Percentiles rank a stretch among this genome's conserved stretches.
Conservation (phyloP, 1,140 invertebrate genomes). For the Drosophila santomea region DNA sequence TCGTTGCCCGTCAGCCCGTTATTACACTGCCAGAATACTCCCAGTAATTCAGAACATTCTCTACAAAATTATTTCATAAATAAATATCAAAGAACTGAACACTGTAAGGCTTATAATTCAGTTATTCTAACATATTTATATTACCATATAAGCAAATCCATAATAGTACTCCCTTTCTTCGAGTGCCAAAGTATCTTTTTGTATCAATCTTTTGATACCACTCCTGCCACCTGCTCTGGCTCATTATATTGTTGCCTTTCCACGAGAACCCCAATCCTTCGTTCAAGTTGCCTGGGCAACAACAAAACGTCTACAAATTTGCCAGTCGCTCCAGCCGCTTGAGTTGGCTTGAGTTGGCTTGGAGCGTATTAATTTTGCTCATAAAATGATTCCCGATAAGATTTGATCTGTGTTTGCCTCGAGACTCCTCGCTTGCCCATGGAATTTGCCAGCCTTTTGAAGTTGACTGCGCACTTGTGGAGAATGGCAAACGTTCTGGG, state of each 20-base stretch:
- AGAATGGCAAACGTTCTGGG: background rate
- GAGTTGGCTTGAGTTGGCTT: constrained; percentile 52
- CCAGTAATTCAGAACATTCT: background rate
- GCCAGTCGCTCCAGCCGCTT: constrained; percentile 24
- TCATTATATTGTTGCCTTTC: constrained; percentile 63
- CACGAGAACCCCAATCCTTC: background rate
- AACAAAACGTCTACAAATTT: constrained; percentile 64
- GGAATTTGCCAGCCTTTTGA: constrained; percentile 53
- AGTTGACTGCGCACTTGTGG: constrained; percentile 46
- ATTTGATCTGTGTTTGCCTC: constrained; percentile 77
- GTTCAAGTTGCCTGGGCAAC: constrained; percentile 53
- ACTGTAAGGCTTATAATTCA: too few species aligned
- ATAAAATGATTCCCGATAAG: constrained; percentile 82
- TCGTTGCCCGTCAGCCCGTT: constrained; percentile 43
- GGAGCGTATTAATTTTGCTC: constrained; percentile 67
- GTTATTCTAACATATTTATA: background rate
- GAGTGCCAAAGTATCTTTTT: constrained; percentile 28
- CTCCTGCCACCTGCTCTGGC: constrained; percentile 61
- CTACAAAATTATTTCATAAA: too few species aligned
- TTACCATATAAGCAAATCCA: background rate
- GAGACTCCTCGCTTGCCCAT: constrained; percentile 13
- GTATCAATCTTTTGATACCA: constrained; percentile 62
- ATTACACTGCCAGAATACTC: constrained; percentile 15
- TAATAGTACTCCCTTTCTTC: background rate
- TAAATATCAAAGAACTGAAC: too few species aligned